These are phyloP conservation scores for Melanaphis sacchari DNA, from an alignment of 1,140 invertebrate genomes.

Conservation along the genomic window DNA sequence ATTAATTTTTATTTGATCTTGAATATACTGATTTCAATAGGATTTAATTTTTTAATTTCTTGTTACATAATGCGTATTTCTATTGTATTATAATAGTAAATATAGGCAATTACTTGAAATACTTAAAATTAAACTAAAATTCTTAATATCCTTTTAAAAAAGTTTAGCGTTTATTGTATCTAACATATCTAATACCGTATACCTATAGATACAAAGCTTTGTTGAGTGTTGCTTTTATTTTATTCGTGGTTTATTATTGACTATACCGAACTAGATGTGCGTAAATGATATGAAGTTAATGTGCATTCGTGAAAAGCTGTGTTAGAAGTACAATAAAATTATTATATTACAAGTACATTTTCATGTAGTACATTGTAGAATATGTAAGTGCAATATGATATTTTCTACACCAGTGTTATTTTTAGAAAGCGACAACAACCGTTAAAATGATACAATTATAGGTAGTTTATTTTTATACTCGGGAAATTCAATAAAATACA, in stretches of 20 bases:
- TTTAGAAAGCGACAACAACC: conserved; percentile 30
- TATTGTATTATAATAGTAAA: not conserved
- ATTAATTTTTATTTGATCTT: not conserved
- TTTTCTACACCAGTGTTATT: conserved; percentile 19
- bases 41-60: not conserved
- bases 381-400: not conserved
- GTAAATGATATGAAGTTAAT: not conserved
- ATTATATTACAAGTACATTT: conserved; percentile 22
- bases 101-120: not conserved
- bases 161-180: not conserved
- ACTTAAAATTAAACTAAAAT: not conserved
- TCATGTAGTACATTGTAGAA: not conserved
- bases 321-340: conserved; percentile 6
- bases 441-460: not conserved
- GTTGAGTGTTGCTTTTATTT: not conserved
- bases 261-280: conserved; percentile 13
- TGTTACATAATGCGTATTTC: not conserved
- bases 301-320: conserved; percentile 45
- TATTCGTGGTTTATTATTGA: conserved; percentile 14
- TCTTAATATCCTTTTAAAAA: not conserved
- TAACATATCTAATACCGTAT: not conserved
- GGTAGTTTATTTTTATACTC: not conserved
- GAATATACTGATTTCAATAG: not conserved
- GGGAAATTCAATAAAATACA: not conserved
- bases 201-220: not conserved